Evolutionary conservation across 2,797 vertebrate genomes (phyloP).

Genomic region (Tenualosa thibaudeaui): DNA sequence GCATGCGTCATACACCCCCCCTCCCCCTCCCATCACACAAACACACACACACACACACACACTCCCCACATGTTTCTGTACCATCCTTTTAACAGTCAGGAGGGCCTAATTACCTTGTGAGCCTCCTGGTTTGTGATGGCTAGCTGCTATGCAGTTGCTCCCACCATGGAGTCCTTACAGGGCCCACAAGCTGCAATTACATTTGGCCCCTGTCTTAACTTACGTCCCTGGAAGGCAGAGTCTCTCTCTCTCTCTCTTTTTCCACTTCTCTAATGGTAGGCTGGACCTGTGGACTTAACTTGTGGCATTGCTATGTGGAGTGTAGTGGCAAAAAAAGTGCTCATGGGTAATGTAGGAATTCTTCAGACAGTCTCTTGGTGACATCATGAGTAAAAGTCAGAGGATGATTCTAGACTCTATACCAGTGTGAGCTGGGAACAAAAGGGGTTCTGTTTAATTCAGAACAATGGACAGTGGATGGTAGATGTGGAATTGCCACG

Average conservation of each 20-base stretch:
- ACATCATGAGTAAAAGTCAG: conserved; percentile 13
- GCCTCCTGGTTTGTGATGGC: background rate
- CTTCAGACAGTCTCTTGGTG: background rate
- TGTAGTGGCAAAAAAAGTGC: background rate
- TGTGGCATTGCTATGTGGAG: background rate
- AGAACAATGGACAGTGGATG: conserved; percentile 29
- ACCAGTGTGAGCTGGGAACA: background rate
- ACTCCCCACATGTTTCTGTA: no score
- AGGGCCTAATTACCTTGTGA: background rate
- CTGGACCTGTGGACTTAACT: background rate
- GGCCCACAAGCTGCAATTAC: background rate
- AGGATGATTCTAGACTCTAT: conserved; percentile 2
- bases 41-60: no score
- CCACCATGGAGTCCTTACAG: background rate
- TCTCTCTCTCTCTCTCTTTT: background rate
- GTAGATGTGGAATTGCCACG: background rate
- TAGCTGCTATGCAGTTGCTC: background rate
- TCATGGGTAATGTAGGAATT: conserved; percentile 44
- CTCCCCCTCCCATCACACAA: no score
- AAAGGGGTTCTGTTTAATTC: conserved; percentile 31
- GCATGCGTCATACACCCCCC: background rate
- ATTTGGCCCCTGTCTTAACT: background rate
- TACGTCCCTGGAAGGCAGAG: background rate
- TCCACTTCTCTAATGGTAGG: background rate
- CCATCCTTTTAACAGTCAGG: background rate